phyloP scores from a whole-genome alignment of 1,140 invertebrate species.

The Philaenus spumarius region DNA sequence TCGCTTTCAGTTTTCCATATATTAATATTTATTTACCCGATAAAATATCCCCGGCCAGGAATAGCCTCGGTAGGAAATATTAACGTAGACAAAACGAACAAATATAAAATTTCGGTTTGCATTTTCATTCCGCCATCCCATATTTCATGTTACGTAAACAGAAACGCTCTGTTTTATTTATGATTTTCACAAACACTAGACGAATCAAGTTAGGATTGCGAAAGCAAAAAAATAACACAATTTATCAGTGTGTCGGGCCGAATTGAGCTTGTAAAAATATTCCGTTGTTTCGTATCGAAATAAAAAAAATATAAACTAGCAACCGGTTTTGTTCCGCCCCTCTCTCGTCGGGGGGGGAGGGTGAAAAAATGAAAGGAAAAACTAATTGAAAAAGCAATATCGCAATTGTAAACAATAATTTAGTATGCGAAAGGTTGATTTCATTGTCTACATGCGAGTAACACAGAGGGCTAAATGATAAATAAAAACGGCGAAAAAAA shows the following conservation, averaged over 20 bases:
- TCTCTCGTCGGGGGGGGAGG: too few species aligned
- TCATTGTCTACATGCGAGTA: constrained; percentile 14
- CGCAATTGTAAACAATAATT: constrained; percentile 27
- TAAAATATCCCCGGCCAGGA: too few species aligned
- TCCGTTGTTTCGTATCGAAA: neutral
- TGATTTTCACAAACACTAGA: constrained; percentile 14
- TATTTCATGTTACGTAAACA: constrained; percentile 3
- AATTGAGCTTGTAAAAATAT: neutral
- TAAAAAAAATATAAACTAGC: constrained; percentile 8
- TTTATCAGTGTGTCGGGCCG: neutral
- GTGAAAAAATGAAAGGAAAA: constrained; percentile 13
- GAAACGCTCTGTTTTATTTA: constrained; percentile 13
- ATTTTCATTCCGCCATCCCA: constrained; percentile 6
- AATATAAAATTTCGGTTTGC: neutral
- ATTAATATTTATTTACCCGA: too few species aligned
- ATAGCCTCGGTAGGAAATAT: too few species aligned
- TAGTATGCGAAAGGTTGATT: constrained; percentile 25
- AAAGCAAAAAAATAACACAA: constrained; percentile 3
- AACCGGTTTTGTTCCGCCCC: neutral
- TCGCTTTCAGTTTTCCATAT: too few species aligned
- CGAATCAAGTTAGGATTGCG: constrained; percentile 12
- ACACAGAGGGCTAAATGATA: constrained; percentile 1
- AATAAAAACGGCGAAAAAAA: constrained; percentile 1
- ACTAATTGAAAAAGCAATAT: constrained; percentile 27
- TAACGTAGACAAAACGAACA: too few species aligned